These are phyloP conservation scores for Dromius quadrimaculatus DNA, from an alignment of 2,888 invertebrate genomes.

Conservation along the genomic window DNA sequence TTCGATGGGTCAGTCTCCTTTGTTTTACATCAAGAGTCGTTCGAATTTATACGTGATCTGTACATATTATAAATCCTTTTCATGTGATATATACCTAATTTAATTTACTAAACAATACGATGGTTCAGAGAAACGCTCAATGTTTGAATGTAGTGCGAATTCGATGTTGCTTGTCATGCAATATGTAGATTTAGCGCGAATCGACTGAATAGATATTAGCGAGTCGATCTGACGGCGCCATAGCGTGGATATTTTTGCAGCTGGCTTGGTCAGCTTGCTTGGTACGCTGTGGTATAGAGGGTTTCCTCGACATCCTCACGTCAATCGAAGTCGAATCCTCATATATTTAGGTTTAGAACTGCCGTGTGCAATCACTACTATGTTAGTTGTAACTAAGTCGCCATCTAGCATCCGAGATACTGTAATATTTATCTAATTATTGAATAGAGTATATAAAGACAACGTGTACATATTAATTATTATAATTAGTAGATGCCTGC, in stretches of 20 bases:
- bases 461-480: slow-evolving; percentile 32
- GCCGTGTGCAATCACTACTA: slow-evolving; percentile 34
- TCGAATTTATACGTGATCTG: slow-evolving; percentile 39
- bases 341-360: slow-evolving; percentile 24
- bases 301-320: too few relatives aligned
- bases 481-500: slow-evolving; percentile 30
- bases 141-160: slow-evolving; percentile 15
- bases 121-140: slow-evolving; percentile 29
- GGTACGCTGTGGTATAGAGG: slow-evolving; percentile 11
- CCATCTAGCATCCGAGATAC: slow-evolving; percentile 33
- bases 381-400: slow-evolving; percentile 32
- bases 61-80: slow-evolving; percentile 48
- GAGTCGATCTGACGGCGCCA: slow-evolving; percentile 14
- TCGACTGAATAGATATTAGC: slow-evolving; percentile 39
- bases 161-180: slow-evolving; percentile 39
- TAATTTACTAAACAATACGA: slow-evolving; percentile 36
- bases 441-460: slow-evolving; percentile 21
- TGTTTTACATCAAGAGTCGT: slow-evolving; percentile 36
- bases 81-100: slow-evolving; percentile 45
- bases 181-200: slow-evolving; percentile 41
- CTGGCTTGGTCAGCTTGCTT: background rate
- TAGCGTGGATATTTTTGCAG: slow-evolving; percentile 24
- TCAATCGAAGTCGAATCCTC: background rate
- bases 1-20: slow-evolving; percentile 15
- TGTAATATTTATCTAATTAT: slow-evolving; percentile 32